A percentile compares a stretch with the other conserved stretches of the same genome.
Evolutionary conservation across 2,888 invertebrate genomes (phyloP).

Genomic region (Desoria tigrina): DNA sequence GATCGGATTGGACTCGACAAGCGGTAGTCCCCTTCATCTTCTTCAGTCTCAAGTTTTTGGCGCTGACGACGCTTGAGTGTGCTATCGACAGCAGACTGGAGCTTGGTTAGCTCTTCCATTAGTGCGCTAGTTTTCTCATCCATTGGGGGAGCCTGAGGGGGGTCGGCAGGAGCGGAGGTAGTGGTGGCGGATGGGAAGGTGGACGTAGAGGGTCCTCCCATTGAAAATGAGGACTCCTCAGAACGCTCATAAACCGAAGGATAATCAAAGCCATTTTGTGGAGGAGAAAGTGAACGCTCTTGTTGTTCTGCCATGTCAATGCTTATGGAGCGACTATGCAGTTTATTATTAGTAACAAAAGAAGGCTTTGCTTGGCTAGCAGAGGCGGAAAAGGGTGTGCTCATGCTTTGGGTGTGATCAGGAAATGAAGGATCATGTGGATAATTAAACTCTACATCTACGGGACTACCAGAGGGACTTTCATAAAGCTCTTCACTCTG

Average conservation of each 20-base stretch:
- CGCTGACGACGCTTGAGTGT: constrained; percentile 48
- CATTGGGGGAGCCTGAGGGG: constrained; percentile 27
- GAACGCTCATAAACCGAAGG: not conserved
- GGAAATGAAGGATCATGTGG: constrained; percentile 32
- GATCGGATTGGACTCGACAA: constrained; percentile 40
- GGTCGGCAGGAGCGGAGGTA: constrained; percentile 15
- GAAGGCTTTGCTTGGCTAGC: constrained; percentile 48
- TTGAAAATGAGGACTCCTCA: not conserved
- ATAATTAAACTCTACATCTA: constrained; percentile 48
- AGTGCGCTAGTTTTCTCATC: constrained; percentile 51
- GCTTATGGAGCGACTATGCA: constrained; percentile 49
- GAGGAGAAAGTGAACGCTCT: constrained; percentile 6
- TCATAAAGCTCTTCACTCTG: constrained; percentile 49
- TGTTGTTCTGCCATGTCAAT: constrained; percentile 37
- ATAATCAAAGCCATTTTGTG: constrained; percentile 16
- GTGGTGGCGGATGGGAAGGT: not conserved
- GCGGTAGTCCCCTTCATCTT: constrained; percentile 24
- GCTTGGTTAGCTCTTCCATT: constrained; percentile 52
- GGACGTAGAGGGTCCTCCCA: not conserved
- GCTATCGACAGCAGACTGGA: constrained; percentile 52
- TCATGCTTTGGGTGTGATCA: constrained; percentile 49
- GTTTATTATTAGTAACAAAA: constrained; percentile 42
- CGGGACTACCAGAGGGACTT: constrained; percentile 48
- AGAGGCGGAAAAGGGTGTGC: constrained; percentile 49
- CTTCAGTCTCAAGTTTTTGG: constrained; percentile 27